Evolutionary conservation across 2,888 invertebrate species (phyloP).

Genomic region (Dugesia japonica): DNA sequence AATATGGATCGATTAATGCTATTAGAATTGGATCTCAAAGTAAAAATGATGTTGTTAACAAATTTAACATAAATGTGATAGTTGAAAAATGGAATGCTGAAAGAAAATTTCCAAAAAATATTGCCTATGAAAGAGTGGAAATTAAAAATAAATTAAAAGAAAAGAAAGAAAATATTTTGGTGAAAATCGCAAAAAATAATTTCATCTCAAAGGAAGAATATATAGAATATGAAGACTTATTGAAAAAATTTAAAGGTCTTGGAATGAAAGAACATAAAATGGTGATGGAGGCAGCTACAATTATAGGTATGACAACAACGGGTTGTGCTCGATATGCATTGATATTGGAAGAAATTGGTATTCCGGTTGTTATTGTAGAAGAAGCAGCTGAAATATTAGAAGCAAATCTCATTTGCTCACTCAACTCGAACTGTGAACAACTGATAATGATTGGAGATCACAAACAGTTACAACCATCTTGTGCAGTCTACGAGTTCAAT

Average conservation of each 20-base stretch:
- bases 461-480: background rate
- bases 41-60: background rate
- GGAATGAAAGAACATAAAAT: background rate
- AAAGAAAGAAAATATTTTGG: background rate
- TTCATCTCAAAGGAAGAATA: background rate
- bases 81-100: background rate
- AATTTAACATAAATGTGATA: background rate
- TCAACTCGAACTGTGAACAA: background rate
- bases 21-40: background rate
- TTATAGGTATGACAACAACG: background rate
- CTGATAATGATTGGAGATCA: background rate
- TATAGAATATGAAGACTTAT: background rate
- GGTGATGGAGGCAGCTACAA: background rate
- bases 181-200: background rate
- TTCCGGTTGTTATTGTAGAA: background rate
- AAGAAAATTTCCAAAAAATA: background rate
- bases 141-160: background rate
- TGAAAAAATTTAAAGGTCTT: background rate
- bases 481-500: background rate
- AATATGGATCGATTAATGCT: background rate
- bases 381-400: background rate
- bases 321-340: background rate
- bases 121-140: background rate
- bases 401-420: background rate
- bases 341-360: background rate